Evolutionary conservation across 2,888 invertebrate species (phyloP).

Genomic region (Rutpela maculata): DNA sequence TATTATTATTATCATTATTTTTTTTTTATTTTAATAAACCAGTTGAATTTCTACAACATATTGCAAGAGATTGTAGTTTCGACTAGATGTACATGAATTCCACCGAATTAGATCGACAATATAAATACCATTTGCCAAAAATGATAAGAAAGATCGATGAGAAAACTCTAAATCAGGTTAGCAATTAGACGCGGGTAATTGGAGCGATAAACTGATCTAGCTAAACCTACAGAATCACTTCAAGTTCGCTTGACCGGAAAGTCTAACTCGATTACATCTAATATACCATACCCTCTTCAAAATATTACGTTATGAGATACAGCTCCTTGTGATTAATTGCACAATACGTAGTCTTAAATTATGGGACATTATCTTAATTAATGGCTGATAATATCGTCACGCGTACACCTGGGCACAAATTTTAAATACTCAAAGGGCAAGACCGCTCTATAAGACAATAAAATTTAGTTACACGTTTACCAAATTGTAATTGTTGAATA

Average conservation of each 20-base stretch:
- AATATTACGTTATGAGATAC: conserved; percentile 34
- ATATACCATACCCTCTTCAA: conserved; percentile 38
- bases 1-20: too few species aligned
- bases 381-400: neutral
- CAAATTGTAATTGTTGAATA: too few species aligned
- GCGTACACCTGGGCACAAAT: neutral
- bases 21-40: too few species aligned
- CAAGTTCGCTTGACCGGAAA: conserved; percentile 63
- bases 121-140: conserved; percentile 20
- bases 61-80: neutral
- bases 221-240: conserved; percentile 66
- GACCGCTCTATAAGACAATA: too few species aligned
- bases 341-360: neutral
- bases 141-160: conserved; percentile 27
- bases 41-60: too few species aligned
- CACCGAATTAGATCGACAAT: neutral
- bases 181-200: conserved; percentile 71
- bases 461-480: too few species aligned
- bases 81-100: neutral
- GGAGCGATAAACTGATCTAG: conserved; percentile 69
- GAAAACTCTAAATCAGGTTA: conserved; percentile 68
- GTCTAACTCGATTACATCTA: conserved; percentile 41
- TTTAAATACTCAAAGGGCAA: neutral
- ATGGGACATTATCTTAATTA: conserved; percentile 2
- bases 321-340: conserved; percentile 2